phyloP scores from a whole-genome alignment of 2,797 vertebrate species.

The Odontamblyopus lacepedii region DNA sequence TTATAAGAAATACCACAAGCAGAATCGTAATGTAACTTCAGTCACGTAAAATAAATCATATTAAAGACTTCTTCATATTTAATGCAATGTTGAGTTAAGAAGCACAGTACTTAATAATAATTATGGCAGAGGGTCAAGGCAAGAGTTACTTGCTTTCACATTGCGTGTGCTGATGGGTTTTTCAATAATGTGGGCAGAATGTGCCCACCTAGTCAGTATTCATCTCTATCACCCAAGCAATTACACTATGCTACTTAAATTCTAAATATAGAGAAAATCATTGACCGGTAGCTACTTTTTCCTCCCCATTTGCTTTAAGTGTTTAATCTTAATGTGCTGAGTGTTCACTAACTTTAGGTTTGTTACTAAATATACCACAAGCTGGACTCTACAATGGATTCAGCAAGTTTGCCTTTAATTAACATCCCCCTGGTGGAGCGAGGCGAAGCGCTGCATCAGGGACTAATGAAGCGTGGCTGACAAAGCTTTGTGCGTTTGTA shows the following conservation, averaged over 20 bases:
- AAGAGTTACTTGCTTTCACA: no score
- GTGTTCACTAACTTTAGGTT: slow-evolving; percentile 1
- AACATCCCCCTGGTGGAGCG: slow-evolving; percentile 1
- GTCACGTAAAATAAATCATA: no score
- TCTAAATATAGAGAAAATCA: slow-evolving; percentile 10
- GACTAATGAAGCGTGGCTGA: slow-evolving; percentile 29
- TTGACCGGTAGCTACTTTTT: background rate
- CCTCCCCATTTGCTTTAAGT: slow-evolving; percentile 1
- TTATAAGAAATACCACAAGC: no score
- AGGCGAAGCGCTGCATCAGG: slow-evolving; percentile 13
- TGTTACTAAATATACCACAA: slow-evolving; percentile 10
- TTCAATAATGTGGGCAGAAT: background rate
- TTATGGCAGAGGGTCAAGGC: no score
- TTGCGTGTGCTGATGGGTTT: no score
- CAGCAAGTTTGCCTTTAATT: slow-evolving; percentile 12
- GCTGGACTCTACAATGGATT: background rate
- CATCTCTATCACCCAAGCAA: background rate
- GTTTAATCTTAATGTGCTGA: slow-evolving; percentile 7
- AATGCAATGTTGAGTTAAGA: no score
- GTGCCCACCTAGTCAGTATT: no score
- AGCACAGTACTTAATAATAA: no score
- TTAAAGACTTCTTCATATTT: no score
- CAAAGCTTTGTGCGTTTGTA: slow-evolving; percentile 4
- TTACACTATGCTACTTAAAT: background rate
- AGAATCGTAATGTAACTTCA: no score